A percentile compares a stretch with the other conserved stretches of the same genome.
Conservation (phyloP, 2,888 invertebrate species). For the Globia sparganii region DNA sequence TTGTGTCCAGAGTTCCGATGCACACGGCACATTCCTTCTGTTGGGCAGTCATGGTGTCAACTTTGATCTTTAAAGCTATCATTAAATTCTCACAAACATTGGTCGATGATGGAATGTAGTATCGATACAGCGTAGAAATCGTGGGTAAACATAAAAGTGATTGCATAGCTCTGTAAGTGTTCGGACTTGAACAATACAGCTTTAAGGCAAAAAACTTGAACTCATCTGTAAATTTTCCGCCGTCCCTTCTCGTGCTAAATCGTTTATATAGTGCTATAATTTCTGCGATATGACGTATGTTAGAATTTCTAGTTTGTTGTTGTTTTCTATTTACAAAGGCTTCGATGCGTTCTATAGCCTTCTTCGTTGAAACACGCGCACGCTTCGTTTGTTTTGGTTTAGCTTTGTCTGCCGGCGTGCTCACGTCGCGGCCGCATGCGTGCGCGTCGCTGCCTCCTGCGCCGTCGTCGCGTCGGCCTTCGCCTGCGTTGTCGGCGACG, state of each 20-base stretch:
- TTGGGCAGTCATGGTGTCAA: slow-evolving; percentile 50
- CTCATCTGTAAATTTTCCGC: slow-evolving; percentile 23
- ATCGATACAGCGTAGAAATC: slow-evolving; percentile 43
- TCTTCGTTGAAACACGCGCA: background rate
- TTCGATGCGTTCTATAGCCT: slow-evolving; percentile 13
- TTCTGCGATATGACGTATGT: slow-evolving; percentile 34
- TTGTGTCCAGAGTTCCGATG: slow-evolving; percentile 44
- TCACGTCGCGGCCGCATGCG: background rate
- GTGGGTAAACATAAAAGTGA: slow-evolving; percentile 40
- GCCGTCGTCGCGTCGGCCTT: background rate
- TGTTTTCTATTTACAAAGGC: background rate
- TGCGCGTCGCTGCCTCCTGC: background rate
- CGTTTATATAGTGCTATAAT: slow-evolving; percentile 33
- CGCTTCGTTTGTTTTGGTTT: background rate
- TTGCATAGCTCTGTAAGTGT: slow-evolving; percentile 48
- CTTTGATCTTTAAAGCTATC: slow-evolving; percentile 53
- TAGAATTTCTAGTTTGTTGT: background rate
- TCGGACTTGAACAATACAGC: slow-evolving; percentile 55
- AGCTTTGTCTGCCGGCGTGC: background rate
- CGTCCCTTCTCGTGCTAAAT: slow-evolving; percentile 8
- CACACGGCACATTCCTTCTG: slow-evolving; percentile 63
- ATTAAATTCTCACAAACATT: slow-evolving; percentile 30
- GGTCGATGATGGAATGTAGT: slow-evolving; percentile 29
- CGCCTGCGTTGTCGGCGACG: background rate
- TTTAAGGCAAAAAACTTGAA: slow-evolving; percentile 54